A percentile compares a stretch with the other conserved stretches of the same genome.
phyloP scores from a whole-genome alignment of 2,797 vertebrate genomes.

The Phoeniculus purpureus region DNA sequence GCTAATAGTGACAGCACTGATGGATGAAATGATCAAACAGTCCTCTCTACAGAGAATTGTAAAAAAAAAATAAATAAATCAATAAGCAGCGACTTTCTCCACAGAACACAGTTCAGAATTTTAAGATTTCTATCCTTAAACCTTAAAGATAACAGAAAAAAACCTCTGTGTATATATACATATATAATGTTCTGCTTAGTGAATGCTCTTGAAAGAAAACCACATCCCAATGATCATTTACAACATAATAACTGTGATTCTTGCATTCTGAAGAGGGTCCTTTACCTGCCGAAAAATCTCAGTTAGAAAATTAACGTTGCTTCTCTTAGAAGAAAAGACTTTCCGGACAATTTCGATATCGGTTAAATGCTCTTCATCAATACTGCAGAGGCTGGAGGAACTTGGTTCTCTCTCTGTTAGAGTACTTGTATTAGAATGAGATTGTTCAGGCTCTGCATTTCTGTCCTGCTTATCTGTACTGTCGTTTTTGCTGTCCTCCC shows the following conservation, averaged over 20 bases:
- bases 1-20: neutral
- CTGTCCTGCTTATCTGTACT: constrained; percentile 80
- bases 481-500: constrained; percentile 85
- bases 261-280: neutral
- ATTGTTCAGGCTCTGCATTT: constrained; percentile 88
- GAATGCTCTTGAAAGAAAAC: neutral
- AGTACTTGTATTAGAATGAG: constrained; percentile 98
- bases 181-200: neutral
- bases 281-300: constrained; percentile 98
- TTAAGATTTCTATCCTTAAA: neutral
- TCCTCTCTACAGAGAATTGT: neutral
- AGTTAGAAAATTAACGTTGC: constrained; percentile 96
- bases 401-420: constrained; percentile 97
- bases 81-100: neutral
- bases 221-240: neutral
- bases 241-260: neutral
- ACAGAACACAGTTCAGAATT: neutral
- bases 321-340: constrained; percentile 93
- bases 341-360: constrained; percentile 88
- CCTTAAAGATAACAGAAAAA: neutral
- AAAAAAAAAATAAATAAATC: neutral
- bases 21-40: neutral
- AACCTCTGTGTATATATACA: neutral
- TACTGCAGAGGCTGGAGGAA: constrained; percentile 97
- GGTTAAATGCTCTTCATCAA: constrained; percentile 95